Conservation (phyloP, 2,888 invertebrate genomes). For the Mactromeris polynyma region DNA sequence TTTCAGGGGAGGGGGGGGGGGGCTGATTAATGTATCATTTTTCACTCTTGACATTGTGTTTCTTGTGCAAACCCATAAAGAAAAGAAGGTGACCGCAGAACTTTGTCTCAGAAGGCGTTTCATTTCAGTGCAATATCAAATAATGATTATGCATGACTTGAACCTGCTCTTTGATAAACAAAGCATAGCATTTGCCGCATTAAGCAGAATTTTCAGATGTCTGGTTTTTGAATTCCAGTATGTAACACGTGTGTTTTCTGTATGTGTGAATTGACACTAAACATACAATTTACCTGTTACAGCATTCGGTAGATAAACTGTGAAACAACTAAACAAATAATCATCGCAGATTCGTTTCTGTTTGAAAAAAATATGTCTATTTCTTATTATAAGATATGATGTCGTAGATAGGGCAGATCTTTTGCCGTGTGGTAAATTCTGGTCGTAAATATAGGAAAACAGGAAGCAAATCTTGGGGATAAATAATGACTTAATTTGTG, state of each 20-base stretch:
- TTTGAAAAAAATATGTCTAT: background rate
- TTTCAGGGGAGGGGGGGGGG: too few species aligned
- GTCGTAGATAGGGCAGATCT: background rate
- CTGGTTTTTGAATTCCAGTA: background rate
- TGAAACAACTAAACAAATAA: conserved; percentile 1
- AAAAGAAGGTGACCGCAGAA: background rate
- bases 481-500: too few species aligned
- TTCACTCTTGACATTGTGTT: too few species aligned
- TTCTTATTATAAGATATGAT: background rate
- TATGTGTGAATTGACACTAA: conserved; percentile 8
- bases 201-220: background rate
- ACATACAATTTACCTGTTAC: background rate
- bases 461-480: too few species aligned
- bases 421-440: background rate
- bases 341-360: background rate
- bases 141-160: too few species aligned
- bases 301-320: background rate
- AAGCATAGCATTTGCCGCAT: background rate
- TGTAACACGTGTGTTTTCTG: background rate
- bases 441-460: too few species aligned
- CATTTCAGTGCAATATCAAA: too few species aligned
- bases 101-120: too few species aligned
- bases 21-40: too few species aligned
- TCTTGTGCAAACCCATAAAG: too few species aligned
- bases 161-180: background rate